Evolutionary conservation across 2,797 vertebrate species (phyloP), one percentile per base, ranked within the genome.

Genomic region (Sardinella longiceps): DNA sequence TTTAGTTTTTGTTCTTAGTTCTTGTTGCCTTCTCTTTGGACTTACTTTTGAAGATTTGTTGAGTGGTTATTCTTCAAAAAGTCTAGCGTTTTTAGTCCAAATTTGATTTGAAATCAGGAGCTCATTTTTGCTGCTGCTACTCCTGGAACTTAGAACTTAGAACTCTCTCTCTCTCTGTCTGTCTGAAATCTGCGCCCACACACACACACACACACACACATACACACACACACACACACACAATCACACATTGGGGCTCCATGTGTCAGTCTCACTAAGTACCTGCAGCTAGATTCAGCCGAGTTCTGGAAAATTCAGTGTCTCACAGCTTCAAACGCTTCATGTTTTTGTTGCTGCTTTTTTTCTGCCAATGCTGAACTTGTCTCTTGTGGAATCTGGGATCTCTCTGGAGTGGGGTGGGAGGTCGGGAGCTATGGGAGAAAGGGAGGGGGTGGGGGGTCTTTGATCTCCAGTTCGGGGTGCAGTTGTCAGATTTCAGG

Each of bases 401-500:
- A 28, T 66, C 63, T 66, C 25, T 74, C 66, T 5, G 33, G 30
- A 5, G 28, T 15, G 50, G 14, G 50, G 14, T 51, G 50, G 18
- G 18, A 18, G 50, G 14, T 51, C 20, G 46, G 12, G 10, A 1
- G 46, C 46, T 51, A 18, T 3, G 50, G 50, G 50, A 15, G 50
- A n/a, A n/a, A n/a, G n/a, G 9, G 46, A 14, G 50, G 50, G 50
- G 18, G 51, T 2, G 51, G 51, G 18, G 15, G 51, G 18, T 5
- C 63, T 70, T 70, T 70, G 25, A 70, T 70, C 63, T 37, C 10
- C 28, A 70, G 63, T 28, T 15, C 28, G 14, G 63, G 30, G 63
- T 70, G 63, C 63, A 37, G 63, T 33, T 70, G 63, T 70, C 63
- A 70, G 63, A 70, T 30, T 70, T 70, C 63, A 70, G 63, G 63